A percentile compares a stretch with the other conserved stretches of the same genome.
These are phyloP conservation scores for Gorsachius goisagi DNA, from an alignment of 2,113 vertebrate genomes.

Conservation along the genomic window DNA sequence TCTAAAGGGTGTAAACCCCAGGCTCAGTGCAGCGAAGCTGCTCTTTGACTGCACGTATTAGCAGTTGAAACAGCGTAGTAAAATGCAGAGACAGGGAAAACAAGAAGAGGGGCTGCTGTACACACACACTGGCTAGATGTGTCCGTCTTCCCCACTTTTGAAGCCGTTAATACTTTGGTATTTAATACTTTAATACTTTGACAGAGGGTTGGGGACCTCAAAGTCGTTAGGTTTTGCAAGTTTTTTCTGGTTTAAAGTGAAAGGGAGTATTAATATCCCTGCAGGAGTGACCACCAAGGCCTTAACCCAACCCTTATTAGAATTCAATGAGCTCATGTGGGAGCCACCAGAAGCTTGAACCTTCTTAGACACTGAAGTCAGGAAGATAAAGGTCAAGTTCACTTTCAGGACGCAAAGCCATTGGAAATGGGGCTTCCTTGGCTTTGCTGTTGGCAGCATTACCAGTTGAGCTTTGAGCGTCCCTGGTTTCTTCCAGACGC, in stretches of 20 bases:
- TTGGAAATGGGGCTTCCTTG: neutral
- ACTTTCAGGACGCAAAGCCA: neutral
- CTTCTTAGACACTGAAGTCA: neutral
- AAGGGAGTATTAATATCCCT: fast-evolving
- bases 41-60: neutral
- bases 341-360: neutral
- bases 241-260: neutral
- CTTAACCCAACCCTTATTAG: neutral
- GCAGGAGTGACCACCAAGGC: neutral
- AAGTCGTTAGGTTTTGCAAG: neutral
- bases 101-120: neutral
- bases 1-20: neutral
- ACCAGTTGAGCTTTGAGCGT: fast-evolving
- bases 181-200: neutral
- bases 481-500: neutral
- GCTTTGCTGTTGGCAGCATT: neutral
- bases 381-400: neutral
- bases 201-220: neutral
- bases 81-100: neutral
- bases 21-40: neutral
- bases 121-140: neutral
- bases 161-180: neutral
- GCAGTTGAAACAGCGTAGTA: neutral
- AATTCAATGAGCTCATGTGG: fast-evolving
- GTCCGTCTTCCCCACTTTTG: neutral